Evolutionary conservation across 2,888 invertebrate species (phyloP), one percentile per base, ranked within the genome.

Genomic region (Rhabditoides inermis): DNA sequence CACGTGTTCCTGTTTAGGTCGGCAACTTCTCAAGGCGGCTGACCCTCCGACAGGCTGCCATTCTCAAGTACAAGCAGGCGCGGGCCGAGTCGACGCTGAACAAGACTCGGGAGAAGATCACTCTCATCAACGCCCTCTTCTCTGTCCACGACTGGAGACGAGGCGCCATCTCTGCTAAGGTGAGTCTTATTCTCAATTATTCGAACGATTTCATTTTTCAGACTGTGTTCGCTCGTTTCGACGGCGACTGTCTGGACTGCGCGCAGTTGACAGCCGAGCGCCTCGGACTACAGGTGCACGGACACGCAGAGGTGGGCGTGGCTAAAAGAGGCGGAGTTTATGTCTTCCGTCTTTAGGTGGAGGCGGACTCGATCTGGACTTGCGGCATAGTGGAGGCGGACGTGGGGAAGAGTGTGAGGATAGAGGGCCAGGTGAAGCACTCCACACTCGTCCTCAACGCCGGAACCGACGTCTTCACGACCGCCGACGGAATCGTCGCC

Each of bases 341-440:
- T n/a, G n/a, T n/a, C n/a, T n/a, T n/a, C n/a, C n/a, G n/a, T n/a
- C n/a, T n/a, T n/a, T n/a, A n/a, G 1, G 56, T 62, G 3, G 66
- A 66, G 30, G 52, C 53, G 23, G 66, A 64, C 47, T 66, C 66
- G 1, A 66, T 66, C 32, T 66, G 62, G 62, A 54, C 46, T 26
- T 58, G 59, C 22, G 55, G 57, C 2, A 55, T 59, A 57, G 61
- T 66, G 4, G 63, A 66, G 28, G 20, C 64, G 48, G 63, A 62
- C n/a, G 58, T 55, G 10, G 60, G 56, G 20, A 44, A 41, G n/a
- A 39, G 55, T 32, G 44, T 62, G 15, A 45, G 44, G 20, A 53
- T 57, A 20, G 44, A 57, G 46, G 61, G 61, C 18, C 61, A 61
- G 32, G 42, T 46, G 18, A 51, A 53, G n/a, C n/a, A n/a, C n/a